Base-by-base conservation (phyloP, 2,113 vertebrate genomes). In the Heterotilapia buettikoferi region DNA sequence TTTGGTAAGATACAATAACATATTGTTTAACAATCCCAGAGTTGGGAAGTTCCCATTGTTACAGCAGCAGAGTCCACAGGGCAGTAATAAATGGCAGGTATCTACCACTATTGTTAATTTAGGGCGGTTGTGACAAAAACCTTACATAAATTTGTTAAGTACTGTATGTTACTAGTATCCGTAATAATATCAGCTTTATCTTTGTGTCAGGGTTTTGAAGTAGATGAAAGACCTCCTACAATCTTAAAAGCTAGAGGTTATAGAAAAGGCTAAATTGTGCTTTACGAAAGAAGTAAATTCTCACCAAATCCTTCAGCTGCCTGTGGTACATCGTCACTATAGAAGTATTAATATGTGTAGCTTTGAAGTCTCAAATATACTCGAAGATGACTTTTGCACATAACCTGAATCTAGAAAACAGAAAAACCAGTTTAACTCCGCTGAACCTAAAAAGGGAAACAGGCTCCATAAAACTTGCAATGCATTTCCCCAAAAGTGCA, bases 391-490 rank as follows among this genome's bases (percentile, higher is more conserved):
- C 47, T 57, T 80, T 59, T n/a, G 13, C 19, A 86, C 21, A 78
- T 57, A 33, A 12, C n/a, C 24, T 85, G n/a, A 61, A 76, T 68
- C 21, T 29, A 29, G 36, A 84, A 82, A 83, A 83, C 33, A 38
- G 5, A 52, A 76, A 45, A 78, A 33, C 1, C 43, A 16, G n/a
- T 89, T 86, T 24, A 83, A 68, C 86, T 81, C 84, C 24, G 52
- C 84, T 85, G 33, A 90, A 84, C 68, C 84, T 63, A 59, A 83
- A 71, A 81, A 80, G 52, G n/a, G 80, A 50, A 73, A 86, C 33
- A 83, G 29, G 61, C 88, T 90, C 88, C 68, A 92, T 92, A 90
- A 91, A 95, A 91, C 84, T 87, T 93, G 45, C 80, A 87, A 89
- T 82, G 86, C 79, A 91, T 86, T 86, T 88, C 68, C 83, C 85